Conservation (phyloP, 2,888 invertebrate genomes). For the Xanthorhoe designata region DNA sequence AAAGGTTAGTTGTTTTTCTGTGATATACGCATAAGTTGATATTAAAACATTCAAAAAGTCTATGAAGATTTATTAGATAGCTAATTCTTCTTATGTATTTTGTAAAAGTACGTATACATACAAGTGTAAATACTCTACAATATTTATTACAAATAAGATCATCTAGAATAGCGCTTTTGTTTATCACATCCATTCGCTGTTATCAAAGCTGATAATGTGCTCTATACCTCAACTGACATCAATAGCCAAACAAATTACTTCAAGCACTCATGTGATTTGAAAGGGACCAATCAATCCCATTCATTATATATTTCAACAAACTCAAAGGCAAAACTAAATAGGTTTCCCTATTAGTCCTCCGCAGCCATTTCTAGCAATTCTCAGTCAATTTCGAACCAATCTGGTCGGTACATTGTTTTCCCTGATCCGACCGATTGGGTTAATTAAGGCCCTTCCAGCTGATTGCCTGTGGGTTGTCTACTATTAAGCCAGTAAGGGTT, state of each 20-base stretch:
- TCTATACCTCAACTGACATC: too few species aligned
- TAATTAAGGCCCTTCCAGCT: constrained; percentile 59
- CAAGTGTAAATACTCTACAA: too few species aligned
- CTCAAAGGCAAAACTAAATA: constrained; percentile 37
- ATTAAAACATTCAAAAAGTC: too few species aligned
- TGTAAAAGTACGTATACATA: too few species aligned
- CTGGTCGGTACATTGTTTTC: constrained; percentile 56
- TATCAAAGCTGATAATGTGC: too few species aligned
- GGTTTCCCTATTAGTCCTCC: constrained; percentile 31
- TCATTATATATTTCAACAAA: constrained; percentile 18
- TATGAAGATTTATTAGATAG: too few species aligned
- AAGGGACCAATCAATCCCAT: constrained; percentile 22
- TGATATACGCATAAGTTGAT: too few species aligned
- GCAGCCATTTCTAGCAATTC: constrained; percentile 40
- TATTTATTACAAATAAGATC: too few species aligned
- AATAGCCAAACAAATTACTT: constrained; percentile 10
- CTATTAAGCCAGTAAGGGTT: constrained; percentile 50
- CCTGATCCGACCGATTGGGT: constrained; percentile 53
- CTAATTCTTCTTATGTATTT: too few species aligned
- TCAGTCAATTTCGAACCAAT: constrained; percentile 48
- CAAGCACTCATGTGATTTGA: constrained; percentile 6
- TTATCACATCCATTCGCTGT: too few species aligned
- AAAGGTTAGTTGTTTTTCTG: too few species aligned
- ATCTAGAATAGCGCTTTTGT: too few species aligned
- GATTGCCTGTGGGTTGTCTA: constrained; percentile 60